These are phyloP conservation scores for Lineus longissimus DNA, from an alignment of 1,140 invertebrate species.

Conservation along the genomic window DNA sequence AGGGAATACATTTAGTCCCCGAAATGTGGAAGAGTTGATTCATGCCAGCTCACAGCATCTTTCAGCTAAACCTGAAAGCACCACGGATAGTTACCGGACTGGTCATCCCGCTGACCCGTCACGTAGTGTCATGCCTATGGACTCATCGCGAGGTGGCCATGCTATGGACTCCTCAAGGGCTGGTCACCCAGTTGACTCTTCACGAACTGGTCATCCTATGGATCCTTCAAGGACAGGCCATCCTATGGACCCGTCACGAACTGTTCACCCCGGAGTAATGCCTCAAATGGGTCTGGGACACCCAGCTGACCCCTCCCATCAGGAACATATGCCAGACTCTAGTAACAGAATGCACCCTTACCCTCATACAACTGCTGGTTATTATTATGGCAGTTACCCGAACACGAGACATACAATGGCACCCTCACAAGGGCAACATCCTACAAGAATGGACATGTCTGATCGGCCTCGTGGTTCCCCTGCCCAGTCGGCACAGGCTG, in stretches of 20 bases:
- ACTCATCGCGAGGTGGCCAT: too few relatives aligned
- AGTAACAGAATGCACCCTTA: neutral
- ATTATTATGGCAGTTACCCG: neutral
- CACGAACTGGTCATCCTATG: too few relatives aligned
- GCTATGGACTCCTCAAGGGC: too few relatives aligned
- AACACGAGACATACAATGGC: too few relatives aligned
- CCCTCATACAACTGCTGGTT: neutral
- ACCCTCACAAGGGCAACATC: too few relatives aligned
- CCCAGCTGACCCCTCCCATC: neutral
- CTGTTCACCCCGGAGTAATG: too few relatives aligned
- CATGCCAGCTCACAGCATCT: neutral
- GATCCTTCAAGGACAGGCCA: too few relatives aligned
- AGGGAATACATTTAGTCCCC: neutral
- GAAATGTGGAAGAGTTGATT: neutral
- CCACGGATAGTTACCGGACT: neutral
- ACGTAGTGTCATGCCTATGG: too few relatives aligned
- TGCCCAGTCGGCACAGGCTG: neutral
- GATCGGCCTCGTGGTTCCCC: neutral
- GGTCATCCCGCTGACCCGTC: too few relatives aligned
- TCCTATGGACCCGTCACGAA: too few relatives aligned
- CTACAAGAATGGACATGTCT: too few relatives aligned
- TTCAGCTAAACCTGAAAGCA: neutral
- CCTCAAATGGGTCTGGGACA: neutral
- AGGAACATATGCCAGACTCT: neutral
- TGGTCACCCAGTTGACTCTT: too few relatives aligned